phyloP scores from a whole-genome alignment of 1,140 invertebrate species.

The Stegodyphus dumicola region DNA sequence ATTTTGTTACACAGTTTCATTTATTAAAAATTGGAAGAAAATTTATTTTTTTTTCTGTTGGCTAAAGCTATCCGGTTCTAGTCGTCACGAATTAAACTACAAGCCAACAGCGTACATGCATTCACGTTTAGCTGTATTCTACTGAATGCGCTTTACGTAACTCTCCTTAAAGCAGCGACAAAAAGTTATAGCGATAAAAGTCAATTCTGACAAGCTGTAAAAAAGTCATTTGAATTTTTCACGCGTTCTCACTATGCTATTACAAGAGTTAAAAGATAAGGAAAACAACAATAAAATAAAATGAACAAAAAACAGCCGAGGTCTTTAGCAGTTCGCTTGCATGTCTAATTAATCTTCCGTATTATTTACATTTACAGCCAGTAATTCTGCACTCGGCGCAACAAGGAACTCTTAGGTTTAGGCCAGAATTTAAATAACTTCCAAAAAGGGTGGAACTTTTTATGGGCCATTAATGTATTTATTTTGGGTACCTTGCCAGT shows the following conservation, averaged over 20 bases:
- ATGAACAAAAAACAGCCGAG: constrained; percentile 8
- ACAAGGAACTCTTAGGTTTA: constrained; percentile 27
- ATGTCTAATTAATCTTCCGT: constrained; percentile 56
- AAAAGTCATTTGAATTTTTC: constrained; percentile 59
- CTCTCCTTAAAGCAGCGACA: constrained; percentile 12
- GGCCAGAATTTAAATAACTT: constrained; percentile 55
- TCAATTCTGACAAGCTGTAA: constrained; percentile 38
- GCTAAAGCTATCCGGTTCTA: too few relatives aligned
- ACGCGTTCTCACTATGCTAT: constrained; percentile 35
- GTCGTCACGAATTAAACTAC: too few relatives aligned
- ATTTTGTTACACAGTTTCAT: too few relatives aligned
- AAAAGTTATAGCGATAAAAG: constrained; percentile 28
- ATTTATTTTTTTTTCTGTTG: too few relatives aligned
- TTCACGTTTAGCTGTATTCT: too few relatives aligned
- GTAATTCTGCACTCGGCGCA: constrained; percentile 27
- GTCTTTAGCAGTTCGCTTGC: constrained; percentile 48
- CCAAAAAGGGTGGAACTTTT: constrained; percentile 46
- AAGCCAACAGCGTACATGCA: too few relatives aligned
- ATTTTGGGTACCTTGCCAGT: constrained; percentile 33
- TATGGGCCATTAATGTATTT: constrained; percentile 57
- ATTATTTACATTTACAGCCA: constrained; percentile 59
- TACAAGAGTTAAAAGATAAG: constrained; percentile 33
- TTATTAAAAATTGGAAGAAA: too few relatives aligned
- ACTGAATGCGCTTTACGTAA: constrained; percentile 3
- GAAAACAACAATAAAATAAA: constrained; percentile 25